phyloP scores from a whole-genome alignment of 2,797 vertebrate species.

The Parauchenoglanis ngamensis region DNA sequence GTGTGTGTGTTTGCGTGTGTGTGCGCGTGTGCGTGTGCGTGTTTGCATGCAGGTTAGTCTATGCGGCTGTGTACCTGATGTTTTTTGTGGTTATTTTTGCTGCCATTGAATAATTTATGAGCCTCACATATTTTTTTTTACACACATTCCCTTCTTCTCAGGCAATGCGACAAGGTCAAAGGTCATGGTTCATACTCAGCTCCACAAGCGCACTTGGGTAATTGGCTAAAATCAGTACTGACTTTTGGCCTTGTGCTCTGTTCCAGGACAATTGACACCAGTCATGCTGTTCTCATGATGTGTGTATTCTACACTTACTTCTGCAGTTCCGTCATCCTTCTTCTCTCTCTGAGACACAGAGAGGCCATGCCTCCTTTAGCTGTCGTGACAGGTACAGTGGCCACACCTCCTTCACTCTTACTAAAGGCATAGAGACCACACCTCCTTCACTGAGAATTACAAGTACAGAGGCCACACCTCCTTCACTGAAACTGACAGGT shows the following conservation, averaged over 20 bases:
- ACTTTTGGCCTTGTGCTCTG: conserved; percentile 47
- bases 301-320: background rate
- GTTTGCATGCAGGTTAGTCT: conserved; percentile 5
- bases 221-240: conserved; percentile 35
- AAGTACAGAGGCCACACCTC: background rate
- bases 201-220: conserved; percentile 49
- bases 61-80: conserved; percentile 12
- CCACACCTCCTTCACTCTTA: background rate
- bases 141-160: conserved; percentile 47
- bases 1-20: conserved; percentile 42
- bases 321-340: background rate
- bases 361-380: background rate
- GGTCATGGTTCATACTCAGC: conserved; percentile 57
- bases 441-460: background rate
- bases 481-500: background rate
- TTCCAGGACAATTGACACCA: conserved; percentile 14
- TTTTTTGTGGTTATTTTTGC: conserved; percentile 37
- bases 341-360: background rate
- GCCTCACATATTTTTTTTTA: conserved; percentile 65
- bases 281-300: background rate
- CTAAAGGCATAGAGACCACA: background rate
- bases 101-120: conserved; percentile 70
- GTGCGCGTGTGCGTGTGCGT: background rate
- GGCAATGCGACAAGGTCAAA: conserved; percentile 56
- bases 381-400: background rate